Evolutionary conservation across 2,888 invertebrate species (phyloP).

Genomic region (Polylopha cassiicola): DNA sequence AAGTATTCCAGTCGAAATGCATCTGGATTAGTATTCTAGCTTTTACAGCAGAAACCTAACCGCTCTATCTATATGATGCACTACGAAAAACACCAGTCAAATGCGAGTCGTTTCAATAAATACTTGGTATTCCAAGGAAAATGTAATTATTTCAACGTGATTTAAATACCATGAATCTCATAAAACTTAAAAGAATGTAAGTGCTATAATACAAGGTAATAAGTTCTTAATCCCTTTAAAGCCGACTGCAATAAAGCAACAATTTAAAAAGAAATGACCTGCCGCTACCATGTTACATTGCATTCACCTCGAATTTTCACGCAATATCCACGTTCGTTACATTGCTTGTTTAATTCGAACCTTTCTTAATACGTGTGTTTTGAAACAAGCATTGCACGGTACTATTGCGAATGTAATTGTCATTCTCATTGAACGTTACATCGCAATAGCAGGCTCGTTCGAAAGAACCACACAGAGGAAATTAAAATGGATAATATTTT

Average conservation of each 20-base stretch:
- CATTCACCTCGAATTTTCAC: neutral
- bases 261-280: constrained; percentile 12
- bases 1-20: constrained; percentile 1
- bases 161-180: too few relatives aligned
- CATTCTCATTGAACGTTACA: neutral
- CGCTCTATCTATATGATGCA: too few relatives aligned
- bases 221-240: constrained; percentile 7
- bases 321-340: neutral
- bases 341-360: neutral
- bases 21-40: constrained; percentile 5
- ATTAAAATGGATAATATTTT: constrained; percentile 40
- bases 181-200: too few relatives aligned
- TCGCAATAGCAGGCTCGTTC: constrained; percentile 1
- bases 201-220: too few relatives aligned
- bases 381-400: constrained; percentile 9
- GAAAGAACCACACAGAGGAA: constrained; percentile 29
- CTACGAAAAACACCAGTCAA: too few relatives aligned
- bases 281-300: neutral
- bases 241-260: constrained; percentile 10
- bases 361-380: neutral
- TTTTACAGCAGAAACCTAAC: constrained; percentile 1
- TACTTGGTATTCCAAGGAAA: too few relatives aligned
- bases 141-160: too few relatives aligned
- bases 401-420: too few relatives aligned
- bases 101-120: too few relatives aligned